Evolutionary conservation across 2,888 invertebrate species (phyloP).

Genomic region (Phengaris alcon): DNA sequence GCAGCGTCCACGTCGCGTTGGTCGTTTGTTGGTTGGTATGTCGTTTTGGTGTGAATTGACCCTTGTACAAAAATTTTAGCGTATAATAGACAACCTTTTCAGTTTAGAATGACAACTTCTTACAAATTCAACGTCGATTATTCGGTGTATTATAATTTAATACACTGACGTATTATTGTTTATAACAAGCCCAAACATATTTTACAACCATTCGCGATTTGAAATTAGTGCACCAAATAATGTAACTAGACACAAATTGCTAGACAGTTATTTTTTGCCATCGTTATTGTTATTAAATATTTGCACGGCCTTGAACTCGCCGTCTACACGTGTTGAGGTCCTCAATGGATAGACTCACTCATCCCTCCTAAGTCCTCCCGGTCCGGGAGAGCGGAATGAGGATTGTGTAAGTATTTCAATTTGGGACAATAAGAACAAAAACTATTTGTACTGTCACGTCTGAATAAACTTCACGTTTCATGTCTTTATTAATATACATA

Average conservation of each 20-base stretch:
- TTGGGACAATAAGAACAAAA: conserved; percentile 41
- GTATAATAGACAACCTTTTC: too few relatives aligned
- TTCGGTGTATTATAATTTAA: not conserved
- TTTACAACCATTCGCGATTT: not conserved
- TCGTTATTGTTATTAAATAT: conserved; percentile 29
- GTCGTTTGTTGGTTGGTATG: too few relatives aligned
- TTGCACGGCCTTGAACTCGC: conserved; percentile 44
- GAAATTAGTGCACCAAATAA: conserved; percentile 2
- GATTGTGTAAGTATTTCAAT: conserved; percentile 49
- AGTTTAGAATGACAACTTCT: too few relatives aligned
- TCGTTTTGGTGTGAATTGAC: too few relatives aligned
- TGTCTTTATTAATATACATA: not conserved
- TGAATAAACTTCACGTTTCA: not conserved
- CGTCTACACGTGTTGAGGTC: conserved; percentile 50
- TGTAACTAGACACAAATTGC: not conserved
- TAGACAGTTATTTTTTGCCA: conserved; percentile 7
- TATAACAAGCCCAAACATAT: not conserved
- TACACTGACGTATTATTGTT: too few relatives aligned
- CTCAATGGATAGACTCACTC: conserved; percentile 48
- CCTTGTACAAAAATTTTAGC: too few relatives aligned
- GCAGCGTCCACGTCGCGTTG: too few relatives aligned
- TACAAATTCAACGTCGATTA: too few relatives aligned
- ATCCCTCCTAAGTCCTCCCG: conserved; percentile 33
- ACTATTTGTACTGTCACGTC: conserved; percentile 20
- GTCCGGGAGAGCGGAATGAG: conserved; percentile 34